Evolutionary conservation across 2,113 vertebrate genomes (phyloP).

Genomic region (human): GRCh38 chrX:63709501-63710000

Average conservation of each 20-base stretch:
- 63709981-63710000: background rate
- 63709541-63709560: background rate
- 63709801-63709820: background rate
- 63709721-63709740: background rate
- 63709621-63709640: background rate
- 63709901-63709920: background rate
- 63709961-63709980: background rate
- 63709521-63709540: background rate
- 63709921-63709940: background rate
- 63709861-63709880: background rate
- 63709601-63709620: background rate
- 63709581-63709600: background rate
- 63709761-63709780: constrained; percentile 16
- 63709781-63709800: background rate
- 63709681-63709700: background rate
- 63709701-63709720: background rate
- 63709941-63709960: background rate
- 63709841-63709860: background rate
- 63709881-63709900: background rate
- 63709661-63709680: background rate
- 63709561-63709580: background rate
- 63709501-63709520: background rate
- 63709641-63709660: background rate
- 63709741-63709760: background rate
- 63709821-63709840: background rate